A percentile compares a stretch with the other conserved stretches of the same genome.
These are phyloP conservation scores for Oncorhynchus kisutch DNA, from an alignment of 2,113 vertebrate genomes.

Conservation along the genomic window DNA sequence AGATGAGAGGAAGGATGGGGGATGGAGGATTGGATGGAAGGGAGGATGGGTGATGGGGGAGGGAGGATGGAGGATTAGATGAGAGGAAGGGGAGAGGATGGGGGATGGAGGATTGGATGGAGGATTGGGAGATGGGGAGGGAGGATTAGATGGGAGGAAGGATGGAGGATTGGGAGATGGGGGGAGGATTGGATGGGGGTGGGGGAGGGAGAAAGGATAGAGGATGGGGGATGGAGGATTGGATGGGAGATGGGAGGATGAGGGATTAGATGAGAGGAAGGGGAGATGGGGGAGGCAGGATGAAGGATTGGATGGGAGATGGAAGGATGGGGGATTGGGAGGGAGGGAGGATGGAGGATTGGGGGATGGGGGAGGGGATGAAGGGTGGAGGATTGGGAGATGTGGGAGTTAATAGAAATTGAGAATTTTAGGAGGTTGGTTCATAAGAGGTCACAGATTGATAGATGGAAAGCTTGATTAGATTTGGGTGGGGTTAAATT, in stretches of 20 bases:
- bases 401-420: no score
- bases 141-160: no score
- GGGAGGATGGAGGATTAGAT: not conserved
- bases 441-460: no score
- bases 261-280: rapidly evolving
- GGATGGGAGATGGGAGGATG: not conserved
- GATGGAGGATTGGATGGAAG: not conserved
- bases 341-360: not conserved
- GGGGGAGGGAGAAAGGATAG: no score
- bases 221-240: not conserved
- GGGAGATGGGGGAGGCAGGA: no score
- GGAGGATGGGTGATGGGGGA: not conserved
- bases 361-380: not conserved
- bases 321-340: not conserved
- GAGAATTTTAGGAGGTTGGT: no score
- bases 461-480: no score
- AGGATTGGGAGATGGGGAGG: no score
- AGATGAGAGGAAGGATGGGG: rapidly evolving
- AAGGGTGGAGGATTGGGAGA: not conserved
- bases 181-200: no score
- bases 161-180: no score
- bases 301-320: not conserved
- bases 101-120: not conserved
- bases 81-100: no score
- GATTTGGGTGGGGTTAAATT: no score